Percentiles rank a stretch among this genome's conserved stretches.
Evolutionary conservation across 2,888 invertebrate genomes (phyloP).

Genomic region (Dinocampus coccinellae): DNA sequence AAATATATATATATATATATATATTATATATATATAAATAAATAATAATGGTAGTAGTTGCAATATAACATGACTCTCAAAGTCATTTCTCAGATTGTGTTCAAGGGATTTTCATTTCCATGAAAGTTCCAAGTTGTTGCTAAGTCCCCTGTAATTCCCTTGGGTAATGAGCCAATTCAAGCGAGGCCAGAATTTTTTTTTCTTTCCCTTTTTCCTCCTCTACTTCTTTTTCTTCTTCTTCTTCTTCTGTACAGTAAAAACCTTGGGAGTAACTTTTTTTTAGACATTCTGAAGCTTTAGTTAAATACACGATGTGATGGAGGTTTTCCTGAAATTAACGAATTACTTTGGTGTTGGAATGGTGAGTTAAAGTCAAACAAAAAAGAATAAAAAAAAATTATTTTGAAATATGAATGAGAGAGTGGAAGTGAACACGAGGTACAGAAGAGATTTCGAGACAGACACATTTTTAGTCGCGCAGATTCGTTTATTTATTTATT

Average conservation of each 20-base stretch:
- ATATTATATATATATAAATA: background rate
- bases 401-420: too few species aligned
- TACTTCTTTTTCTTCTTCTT: background rate
- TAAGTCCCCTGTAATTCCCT: slow-evolving; percentile 29
- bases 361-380: background rate
- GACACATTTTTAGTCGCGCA: too few species aligned
- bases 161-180: slow-evolving; percentile 25
- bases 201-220: background rate
- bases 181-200: slow-evolving; percentile 8
- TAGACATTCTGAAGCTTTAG: background rate
- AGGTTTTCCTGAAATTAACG: slow-evolving; percentile 28
- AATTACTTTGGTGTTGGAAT: background rate
- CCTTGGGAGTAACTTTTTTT: background rate
- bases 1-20: background rate
- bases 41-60: background rate
- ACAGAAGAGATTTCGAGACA: too few species aligned
- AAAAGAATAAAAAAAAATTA: background rate
- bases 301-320: slow-evolving; percentile 5
- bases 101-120: slow-evolving; percentile 21
- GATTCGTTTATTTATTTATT: too few species aligned
- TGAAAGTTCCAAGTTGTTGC: slow-evolving; percentile 11
- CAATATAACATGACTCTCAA: background rate
- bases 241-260: background rate
- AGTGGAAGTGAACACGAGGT: background rate
- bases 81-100: background rate